Conservation (phyloP, 2,797 vertebrate species). For the Syngnathus acus region DNA sequence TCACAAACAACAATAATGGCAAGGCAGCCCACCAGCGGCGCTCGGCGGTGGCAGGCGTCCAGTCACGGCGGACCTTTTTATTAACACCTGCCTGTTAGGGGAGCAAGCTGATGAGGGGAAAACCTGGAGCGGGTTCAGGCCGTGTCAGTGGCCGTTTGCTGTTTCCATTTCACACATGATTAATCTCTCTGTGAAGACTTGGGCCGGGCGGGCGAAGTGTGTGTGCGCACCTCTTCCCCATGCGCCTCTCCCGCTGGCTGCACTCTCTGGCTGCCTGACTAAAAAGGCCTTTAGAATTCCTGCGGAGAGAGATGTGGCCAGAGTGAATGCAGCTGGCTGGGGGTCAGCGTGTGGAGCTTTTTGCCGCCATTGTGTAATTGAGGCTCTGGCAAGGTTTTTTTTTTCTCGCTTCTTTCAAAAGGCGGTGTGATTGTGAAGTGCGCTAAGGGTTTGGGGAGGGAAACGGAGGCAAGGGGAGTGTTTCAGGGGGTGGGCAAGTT, state of each 20-base stretch:
- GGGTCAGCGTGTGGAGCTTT: conserved; percentile 96
- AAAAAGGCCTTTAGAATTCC: conserved; percentile 99
- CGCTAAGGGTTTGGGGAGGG: conserved; percentile 69
- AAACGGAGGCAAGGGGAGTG: conserved; percentile 71
- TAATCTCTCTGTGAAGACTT: conserved; percentile 97
- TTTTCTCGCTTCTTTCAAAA: conserved; percentile 74
- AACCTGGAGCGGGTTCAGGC: conserved; percentile 96
- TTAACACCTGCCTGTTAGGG: conserved; percentile 99
- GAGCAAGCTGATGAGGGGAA: conserved; percentile 97
- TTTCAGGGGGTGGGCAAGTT: conserved; percentile 73
- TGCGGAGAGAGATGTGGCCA: conserved; percentile 98
- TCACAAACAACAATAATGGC: conserved; percentile 64
- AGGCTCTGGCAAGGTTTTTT: conserved; percentile 91
- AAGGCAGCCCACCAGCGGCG: conserved; percentile 58
- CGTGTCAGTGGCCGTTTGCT: conserved; percentile 99
- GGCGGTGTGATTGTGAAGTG: conserved; percentile 80
- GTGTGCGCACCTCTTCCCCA: conserved; percentile 82
- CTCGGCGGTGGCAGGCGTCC: conserved; percentile 68
- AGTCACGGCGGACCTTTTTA: conserved; percentile 95
- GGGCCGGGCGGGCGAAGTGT: conserved; percentile 77
- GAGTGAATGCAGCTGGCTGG: conserved; percentile 99
- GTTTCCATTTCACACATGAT: conserved; percentile 99
- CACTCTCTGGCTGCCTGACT: conserved; percentile 97
- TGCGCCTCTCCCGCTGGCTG: conserved; percentile 85
- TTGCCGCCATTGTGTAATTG: conserved; percentile 99